These are phyloP conservation scores for Drosophila kuntzei DNA, from an alignment of 2,888 invertebrate species.

Conservation along the genomic window DNA sequence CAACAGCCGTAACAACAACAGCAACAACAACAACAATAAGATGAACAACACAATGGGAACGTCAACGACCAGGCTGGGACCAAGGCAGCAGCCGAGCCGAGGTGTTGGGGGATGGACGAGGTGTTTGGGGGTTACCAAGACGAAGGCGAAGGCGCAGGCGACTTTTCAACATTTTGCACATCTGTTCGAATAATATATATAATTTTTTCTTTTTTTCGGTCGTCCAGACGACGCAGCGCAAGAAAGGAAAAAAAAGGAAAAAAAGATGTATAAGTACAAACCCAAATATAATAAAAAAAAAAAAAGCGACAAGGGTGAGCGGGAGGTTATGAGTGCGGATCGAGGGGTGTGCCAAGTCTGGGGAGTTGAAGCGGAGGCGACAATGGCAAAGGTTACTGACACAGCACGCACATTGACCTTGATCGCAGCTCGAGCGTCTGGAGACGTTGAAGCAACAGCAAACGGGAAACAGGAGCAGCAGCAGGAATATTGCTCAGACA, in stretches of 20 bases:
- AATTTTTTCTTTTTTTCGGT: conserved; percentile 47
- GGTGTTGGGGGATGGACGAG: background rate
- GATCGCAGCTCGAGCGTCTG: conserved; percentile 66
- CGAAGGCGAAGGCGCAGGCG: conserved; percentile 58
- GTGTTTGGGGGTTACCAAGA: conserved; percentile 28
- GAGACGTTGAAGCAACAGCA: conserved; percentile 42
- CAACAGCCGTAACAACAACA: conserved; percentile 43
- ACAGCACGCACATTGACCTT: conserved; percentile 82
- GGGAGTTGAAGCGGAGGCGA: conserved; percentile 54
- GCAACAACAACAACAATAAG: conserved; percentile 19
- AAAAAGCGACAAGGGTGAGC: conserved; percentile 45
- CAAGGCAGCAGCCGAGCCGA: conserved; percentile 11
- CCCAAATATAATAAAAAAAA: conserved; percentile 74
- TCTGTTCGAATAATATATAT: conserved; percentile 70
- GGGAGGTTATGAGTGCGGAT: conserved; percentile 25
- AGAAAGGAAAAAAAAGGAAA: conserved; percentile 24
- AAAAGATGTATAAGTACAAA: conserved; percentile 61
- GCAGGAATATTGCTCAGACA: conserved; percentile 3
- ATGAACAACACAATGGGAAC: conserved; percentile 39
- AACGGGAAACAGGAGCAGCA: conserved; percentile 26
- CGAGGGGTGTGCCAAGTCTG: conserved; percentile 50
- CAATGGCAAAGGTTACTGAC: conserved; percentile 81
- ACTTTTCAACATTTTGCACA: conserved; percentile 74
- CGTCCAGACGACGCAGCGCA: conserved; percentile 62
- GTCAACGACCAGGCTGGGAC: conserved; percentile 47